Evolutionary conservation across 2,888 invertebrate species (phyloP), one percentile per base, ranked within the genome.

Genomic region (Phytoseiulus persimilis): DNA sequence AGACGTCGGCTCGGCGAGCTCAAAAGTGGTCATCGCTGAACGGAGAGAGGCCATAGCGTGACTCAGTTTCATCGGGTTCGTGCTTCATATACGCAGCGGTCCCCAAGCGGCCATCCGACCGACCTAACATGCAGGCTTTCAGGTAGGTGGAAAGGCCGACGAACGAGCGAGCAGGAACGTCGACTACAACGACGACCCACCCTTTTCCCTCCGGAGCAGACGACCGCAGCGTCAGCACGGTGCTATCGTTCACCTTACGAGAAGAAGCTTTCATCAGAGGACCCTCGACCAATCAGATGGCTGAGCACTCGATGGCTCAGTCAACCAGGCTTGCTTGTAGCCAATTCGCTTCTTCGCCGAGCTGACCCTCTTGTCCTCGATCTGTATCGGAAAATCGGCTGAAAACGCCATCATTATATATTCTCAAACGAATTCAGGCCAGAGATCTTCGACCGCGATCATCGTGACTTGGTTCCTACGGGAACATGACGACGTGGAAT

Each of bases 61-160:
- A 65, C 65, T 65, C 65, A 65, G 65, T 65, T 65, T 65, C 65
- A 65, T 65, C 65, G 65, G 65, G 65, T 65, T 65, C 65, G 65
- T 65, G 65, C 65, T 65, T 65, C 65, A 65, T 65, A 65, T 65
- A 65, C 28, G 23, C 65, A 65, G 65, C 65, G 65, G 18, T 23
- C 65, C 2, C 65, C 65, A 65, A 65, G 65, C 65, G 65, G 65
- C 18, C 23, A 23, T 65, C 65, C 65, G 65, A 65, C 65, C 65
- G 18, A 65, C 65, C 28, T 65, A 18, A 65, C 65, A 65, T 65
- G 65, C 65, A 65, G 65, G 18, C 65, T 65, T 65, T 6, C 65
- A 18, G 65, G 65, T 18, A 65, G 18, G 65, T 23, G 18, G 18
- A 23, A 65, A 14, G 65, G 65, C 28, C 1, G 9, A 65, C 18